Evolutionary conservation across 92 coral and sea anemone species (phyloP), one percentile per base, ranked within the genome.

Genomic region (Actinostola sp.): DNA sequence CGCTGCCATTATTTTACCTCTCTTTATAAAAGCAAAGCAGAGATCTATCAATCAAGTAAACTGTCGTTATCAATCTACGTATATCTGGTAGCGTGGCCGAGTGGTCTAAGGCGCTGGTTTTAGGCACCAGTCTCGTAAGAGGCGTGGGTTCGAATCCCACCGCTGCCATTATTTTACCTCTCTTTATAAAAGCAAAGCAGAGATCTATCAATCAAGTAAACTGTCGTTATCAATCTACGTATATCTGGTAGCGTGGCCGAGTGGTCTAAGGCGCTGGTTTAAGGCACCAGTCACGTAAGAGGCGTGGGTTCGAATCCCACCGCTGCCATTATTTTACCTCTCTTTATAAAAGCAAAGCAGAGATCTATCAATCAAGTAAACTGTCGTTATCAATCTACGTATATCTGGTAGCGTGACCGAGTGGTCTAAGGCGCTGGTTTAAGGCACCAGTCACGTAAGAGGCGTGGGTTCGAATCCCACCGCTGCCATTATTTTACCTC

Each of bases 401-500:
- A n/a, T n/a, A n/a, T 20, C 61, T 59, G 96, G 96, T 90, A 90
- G 93, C 96, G 96, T 87, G 93, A 90, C 96, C 96, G 93, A 87
- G 96, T 80, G 96, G 96, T 90, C 96, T 87, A 90, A 87, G 93
- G 96, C 7, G 19, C 7, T 46, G 53, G 53, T 46, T 46, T 16
- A 46, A 46, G 53, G 53, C 53, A 46, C 53, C 53, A 88, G 97
- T 91, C 97, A 59, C 79, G 76, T 48, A 35, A 70, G 76, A 70
- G 96, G 96, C 97, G 96, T 92, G 97, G 97, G 97, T 92, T 92
- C 96, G 97, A 92, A 89, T 92, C 97, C 97, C 97, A 92, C 97
- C 97, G 97, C 97, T 92, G 96, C 97, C 97, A 92, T 28, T 46
- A 13, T 46, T 46, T 46, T 46, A n/a, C n/a, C n/a, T n/a, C n/a